Evolutionary conservation across 2,113 vertebrate genomes (phyloP), one percentile per base, ranked within the genome.

Genomic region (Oceanites oceanicus): DNA sequence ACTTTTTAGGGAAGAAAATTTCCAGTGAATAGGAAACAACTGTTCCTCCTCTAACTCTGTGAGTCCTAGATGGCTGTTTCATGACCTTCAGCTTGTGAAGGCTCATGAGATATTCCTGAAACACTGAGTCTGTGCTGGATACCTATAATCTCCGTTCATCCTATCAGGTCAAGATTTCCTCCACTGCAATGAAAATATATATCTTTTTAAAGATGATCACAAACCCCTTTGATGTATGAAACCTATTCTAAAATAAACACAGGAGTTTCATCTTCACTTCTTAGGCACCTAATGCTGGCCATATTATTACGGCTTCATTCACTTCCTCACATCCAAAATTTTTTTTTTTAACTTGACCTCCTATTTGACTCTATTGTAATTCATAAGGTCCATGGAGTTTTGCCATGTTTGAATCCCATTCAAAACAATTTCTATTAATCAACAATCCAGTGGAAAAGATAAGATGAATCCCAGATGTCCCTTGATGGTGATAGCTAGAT

Each of bases 401-500:
- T 98, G 96, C 90, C 88, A 95, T 96, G 75, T 93, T 96, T 92
- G 90, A 97, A 94, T 96, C 84, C 63, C 79, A 96, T 95, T 97
- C 96, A 97, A 97, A 98, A 97, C 81, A 97, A 94, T 97, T 97
- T 96, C 91, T 95, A 90, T 96, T 97, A 97, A 98, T 97, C 96
- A 97, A 65, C 79, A 94, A 95, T 94, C 72, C 72, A 91, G 83
- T 91, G 89, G 88, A 96, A 96, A 97, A 97, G 97, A 97, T 97
- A 97, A 96, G 97, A 98, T 98, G 97, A 97, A 96, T 96, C 97
- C 97, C 98, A 98, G 97, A 98, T 98, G 97, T 97, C 86, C 84
- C 80, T 73, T 88, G 81, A 97, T 93, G 90, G 76, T 92, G 94
- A 97, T 40, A 96, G 72, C 90, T 78, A 86, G 93, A 90, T 98